phyloP scores from a whole-genome alignment of 2,888 invertebrate species.

The Drosophila neotestacea region DNA sequence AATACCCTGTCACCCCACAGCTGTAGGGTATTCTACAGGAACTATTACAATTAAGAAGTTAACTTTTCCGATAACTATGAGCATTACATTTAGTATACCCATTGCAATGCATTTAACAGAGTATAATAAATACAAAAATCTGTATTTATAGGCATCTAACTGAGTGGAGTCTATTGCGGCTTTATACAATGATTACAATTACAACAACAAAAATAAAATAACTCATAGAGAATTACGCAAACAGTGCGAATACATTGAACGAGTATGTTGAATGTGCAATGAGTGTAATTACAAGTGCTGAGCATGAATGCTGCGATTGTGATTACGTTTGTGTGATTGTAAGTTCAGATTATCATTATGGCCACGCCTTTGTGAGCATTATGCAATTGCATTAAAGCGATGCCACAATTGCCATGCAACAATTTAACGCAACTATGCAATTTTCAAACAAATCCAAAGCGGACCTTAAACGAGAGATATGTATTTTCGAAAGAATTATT shows the following conservation, averaged over 20 bases:
- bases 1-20: neutral
- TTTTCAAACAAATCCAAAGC: too few species aligned
- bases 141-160: slow-evolving; percentile 9
- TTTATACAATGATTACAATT: slow-evolving; percentile 27
- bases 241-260: slow-evolving; percentile 20
- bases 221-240: slow-evolving; percentile 27
- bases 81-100: neutral
- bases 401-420: slow-evolving; percentile 34
- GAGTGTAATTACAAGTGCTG: slow-evolving; percentile 29
- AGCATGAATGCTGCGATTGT: slow-evolving; percentile 33
- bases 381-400: slow-evolving; percentile 36
- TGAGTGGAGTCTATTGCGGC: slow-evolving; percentile 20
- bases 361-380: slow-evolving; percentile 27
- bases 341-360: slow-evolving; percentile 32
- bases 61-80: too few species aligned
- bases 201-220: slow-evolving; percentile 31
- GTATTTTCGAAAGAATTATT: too few species aligned
- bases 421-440: slow-evolving; percentile 14
- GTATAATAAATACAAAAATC: neutral
- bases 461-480: too few species aligned
- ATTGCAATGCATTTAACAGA: neutral
- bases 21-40: neutral
- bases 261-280: slow-evolving; percentile 26
- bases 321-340: slow-evolving; percentile 30
- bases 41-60: too few species aligned